phyloP scores from a whole-genome alignment of 2,888 invertebrate species.

The Trissolcus japonicus region DNA sequence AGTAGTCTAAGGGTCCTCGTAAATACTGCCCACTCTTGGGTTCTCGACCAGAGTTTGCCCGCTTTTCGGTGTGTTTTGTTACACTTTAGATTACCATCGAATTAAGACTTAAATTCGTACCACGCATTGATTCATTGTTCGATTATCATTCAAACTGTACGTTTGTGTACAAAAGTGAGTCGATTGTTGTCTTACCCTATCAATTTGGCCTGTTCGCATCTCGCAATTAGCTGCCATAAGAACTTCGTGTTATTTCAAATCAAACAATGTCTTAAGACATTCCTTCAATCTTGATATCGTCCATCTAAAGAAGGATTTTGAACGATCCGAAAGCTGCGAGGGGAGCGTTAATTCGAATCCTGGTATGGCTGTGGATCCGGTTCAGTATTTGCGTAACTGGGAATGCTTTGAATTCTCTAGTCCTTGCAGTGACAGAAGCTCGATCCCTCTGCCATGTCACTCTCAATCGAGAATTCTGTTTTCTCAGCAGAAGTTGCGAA shows the following conservation, averaged over 20 bases:
- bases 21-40: slow-evolving; percentile 52
- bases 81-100: slow-evolving; percentile 40
- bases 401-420: slow-evolving; percentile 71
- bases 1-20: slow-evolving; percentile 53
- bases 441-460: slow-evolving; percentile 66
- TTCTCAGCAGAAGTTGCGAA: slow-evolving; percentile 66
- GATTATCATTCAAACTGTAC: no score
- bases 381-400: slow-evolving; percentile 70
- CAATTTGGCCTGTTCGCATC: background rate
- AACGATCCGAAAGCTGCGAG: slow-evolving; percentile 53
- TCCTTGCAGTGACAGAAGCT: slow-evolving; percentile 59
- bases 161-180: background rate
- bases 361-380: slow-evolving; percentile 63
- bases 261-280: slow-evolving; percentile 48
- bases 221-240: slow-evolving; percentile 6
- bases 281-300: slow-evolving; percentile 56
- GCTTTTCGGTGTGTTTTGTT: slow-evolving; percentile 40
- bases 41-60: slow-evolving; percentile 28
- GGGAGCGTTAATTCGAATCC: slow-evolving; percentile 65
- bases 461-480: slow-evolving; percentile 75
- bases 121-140: no score
- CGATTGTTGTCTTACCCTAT: background rate
- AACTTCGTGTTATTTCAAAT: slow-evolving; percentile 43
- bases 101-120: slow-evolving; percentile 26
- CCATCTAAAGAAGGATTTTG: slow-evolving; percentile 56